A percentile compares a stretch with the other conserved stretches of the same genome.
Conservation (phyloP, 2,113 vertebrate species). For the Gopherus flavomarginatus region DNA sequence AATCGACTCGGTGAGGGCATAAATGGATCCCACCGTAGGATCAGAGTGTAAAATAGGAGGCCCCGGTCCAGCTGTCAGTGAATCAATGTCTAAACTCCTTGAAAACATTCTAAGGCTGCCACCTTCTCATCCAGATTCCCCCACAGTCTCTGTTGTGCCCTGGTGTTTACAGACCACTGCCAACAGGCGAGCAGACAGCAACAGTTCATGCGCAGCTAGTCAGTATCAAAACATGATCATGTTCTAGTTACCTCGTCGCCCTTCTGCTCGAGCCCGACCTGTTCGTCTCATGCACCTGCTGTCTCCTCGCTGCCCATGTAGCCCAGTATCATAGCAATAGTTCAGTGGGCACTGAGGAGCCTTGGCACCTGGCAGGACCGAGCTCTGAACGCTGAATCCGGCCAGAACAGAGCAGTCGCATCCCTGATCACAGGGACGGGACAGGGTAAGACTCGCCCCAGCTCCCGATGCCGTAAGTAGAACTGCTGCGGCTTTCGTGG, state of each 20-base stretch:
- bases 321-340: accelerated
- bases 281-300: accelerated
- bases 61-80: neutral
- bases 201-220: neutral
- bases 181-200: too few relatives aligned
- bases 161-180: neutral
- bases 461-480: neutral
- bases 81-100: neutral
- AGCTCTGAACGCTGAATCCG: too few relatives aligned
- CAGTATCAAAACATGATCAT: neutral
- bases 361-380: neutral
- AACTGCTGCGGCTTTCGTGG: too few relatives aligned
- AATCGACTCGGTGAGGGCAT: neutral
- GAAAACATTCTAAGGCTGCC: neutral
- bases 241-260: accelerated
- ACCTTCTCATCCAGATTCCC: neutral
- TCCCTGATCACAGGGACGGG: neutral
- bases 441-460: accelerated
- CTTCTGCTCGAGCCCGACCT: neutral
- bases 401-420: neutral
- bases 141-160: neutral
- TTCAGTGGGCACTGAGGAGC: accelerated
- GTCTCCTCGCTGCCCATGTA: accelerated
- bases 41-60: neutral
- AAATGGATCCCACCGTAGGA: too few relatives aligned